phyloP scores from a whole-genome alignment of 1,140 invertebrate genomes.

The Vanessa tameamea region DNA sequence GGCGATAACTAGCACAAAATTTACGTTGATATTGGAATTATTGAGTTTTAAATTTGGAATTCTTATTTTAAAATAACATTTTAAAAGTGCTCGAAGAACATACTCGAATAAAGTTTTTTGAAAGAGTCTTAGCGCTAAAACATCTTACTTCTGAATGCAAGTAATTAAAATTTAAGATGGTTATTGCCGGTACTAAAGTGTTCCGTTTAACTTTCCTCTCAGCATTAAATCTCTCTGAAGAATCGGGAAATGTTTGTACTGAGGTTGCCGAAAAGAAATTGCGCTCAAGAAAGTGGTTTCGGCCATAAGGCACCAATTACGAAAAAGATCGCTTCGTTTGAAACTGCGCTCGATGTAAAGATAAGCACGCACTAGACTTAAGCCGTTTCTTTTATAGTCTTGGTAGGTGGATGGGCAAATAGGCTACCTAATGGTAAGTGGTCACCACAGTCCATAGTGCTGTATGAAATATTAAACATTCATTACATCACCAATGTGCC shows the following conservation, averaged over 20 bases:
- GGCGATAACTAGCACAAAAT: too few species aligned
- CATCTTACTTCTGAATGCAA: background rate
- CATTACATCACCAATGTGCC: too few species aligned
- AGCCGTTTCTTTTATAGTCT: too few species aligned
- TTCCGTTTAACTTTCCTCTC: background rate
- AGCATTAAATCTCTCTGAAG: slow-evolving; percentile 1
- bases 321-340: background rate
- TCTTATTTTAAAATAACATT: too few species aligned
- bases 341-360: background rate
- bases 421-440: too few species aligned
- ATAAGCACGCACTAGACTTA: background rate
- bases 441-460: too few species aligned
- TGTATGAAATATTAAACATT: too few species aligned
- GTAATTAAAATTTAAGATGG: background rate
- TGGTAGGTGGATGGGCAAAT: too few species aligned
- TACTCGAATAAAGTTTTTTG: too few species aligned
- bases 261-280: slow-evolving; percentile 6
- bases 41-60: too few species aligned
- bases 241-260: slow-evolving; percentile 2
- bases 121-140: background rate
- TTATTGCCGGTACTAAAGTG: background rate
- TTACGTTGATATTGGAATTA: too few species aligned
- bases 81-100: too few species aligned
- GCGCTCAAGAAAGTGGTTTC: slow-evolving; percentile 5
- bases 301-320: slow-evolving; percentile 1